A percentile compares a stretch with the other conserved stretches of the same genome.
phyloP scores from a whole-genome alignment of 2,888 invertebrate genomes.

The Apamea anceps region DNA sequence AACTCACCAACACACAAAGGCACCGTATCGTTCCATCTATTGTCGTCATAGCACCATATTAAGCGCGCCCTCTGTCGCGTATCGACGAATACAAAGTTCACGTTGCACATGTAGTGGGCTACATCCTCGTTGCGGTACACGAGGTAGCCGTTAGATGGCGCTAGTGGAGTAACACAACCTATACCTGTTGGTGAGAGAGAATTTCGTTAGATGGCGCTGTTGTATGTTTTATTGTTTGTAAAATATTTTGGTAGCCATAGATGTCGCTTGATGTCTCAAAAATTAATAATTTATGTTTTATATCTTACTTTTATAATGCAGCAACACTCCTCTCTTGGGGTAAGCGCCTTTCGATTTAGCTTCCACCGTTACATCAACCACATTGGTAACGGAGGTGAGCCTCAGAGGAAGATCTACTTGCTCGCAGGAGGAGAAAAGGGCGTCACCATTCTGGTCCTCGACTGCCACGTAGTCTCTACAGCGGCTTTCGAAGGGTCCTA shows the following conservation, averaged over 20 bases:
- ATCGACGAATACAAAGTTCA: constrained; percentile 92
- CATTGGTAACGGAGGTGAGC: constrained; percentile 85
- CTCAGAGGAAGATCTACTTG: constrained; percentile 88
- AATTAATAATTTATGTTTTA: neutral
- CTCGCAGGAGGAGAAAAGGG: constrained; percentile 88
- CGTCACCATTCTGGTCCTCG: constrained; percentile 85
- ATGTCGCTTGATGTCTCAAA: constrained; percentile 56
- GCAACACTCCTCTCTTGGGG: constrained; percentile 91
- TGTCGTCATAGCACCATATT: constrained; percentile 91
- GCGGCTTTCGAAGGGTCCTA: constrained; percentile 86
- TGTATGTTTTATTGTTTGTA: neutral
- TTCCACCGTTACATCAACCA: constrained; percentile 86
- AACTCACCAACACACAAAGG: constrained; percentile 92
- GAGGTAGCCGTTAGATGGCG: constrained; percentile 93
- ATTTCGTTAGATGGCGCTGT: constrained; percentile 57
- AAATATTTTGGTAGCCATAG: constrained; percentile 28
- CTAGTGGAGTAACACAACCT: constrained; percentile 91
- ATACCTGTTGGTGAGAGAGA: constrained; percentile 86
- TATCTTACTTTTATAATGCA: constrained; percentile 91
- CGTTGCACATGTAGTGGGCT: constrained; percentile 93
- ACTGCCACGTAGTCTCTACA: constrained; percentile 90
- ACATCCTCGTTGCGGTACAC: constrained; percentile 92
- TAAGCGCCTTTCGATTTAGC: constrained; percentile 88
- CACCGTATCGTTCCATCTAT: constrained; percentile 91
- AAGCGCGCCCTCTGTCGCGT: constrained; percentile 91